Evolutionary conservation across 2,113 vertebrate species (phyloP).

Genomic region (Glaucidium brasilianum): DNA sequence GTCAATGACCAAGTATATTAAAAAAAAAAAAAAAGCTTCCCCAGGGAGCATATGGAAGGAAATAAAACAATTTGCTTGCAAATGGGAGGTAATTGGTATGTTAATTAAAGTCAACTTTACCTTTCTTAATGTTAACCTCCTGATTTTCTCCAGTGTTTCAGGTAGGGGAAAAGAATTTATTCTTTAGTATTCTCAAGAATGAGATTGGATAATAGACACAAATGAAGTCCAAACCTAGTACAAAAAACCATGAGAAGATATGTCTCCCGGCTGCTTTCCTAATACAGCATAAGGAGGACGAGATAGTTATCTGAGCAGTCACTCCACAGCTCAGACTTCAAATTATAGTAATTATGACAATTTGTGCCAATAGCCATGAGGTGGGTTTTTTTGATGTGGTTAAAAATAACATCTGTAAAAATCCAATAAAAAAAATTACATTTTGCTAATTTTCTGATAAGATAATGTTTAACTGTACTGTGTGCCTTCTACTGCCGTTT

Average conservation of each 20-base stretch:
- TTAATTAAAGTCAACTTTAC: slow-evolving; percentile 77
- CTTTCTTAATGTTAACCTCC: slow-evolving; percentile 78
- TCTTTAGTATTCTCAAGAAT: slow-evolving; percentile 75
- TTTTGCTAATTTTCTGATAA: slow-evolving; percentile 87
- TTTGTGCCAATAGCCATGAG: slow-evolving; percentile 82
- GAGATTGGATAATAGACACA: slow-evolving; percentile 77
- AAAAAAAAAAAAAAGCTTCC: slow-evolving; percentile 31
- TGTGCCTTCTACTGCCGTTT: slow-evolving; percentile 69
- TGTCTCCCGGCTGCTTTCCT: slow-evolving; percentile 72
- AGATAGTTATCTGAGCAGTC: slow-evolving; percentile 78
- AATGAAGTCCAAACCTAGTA: slow-evolving; percentile 79
- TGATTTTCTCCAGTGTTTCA: slow-evolving; percentile 77
- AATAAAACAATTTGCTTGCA: slow-evolving; percentile 75
- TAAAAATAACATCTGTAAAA: slow-evolving; percentile 85
- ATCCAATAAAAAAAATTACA: slow-evolving; percentile 82
- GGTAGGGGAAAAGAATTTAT: slow-evolving; percentile 70
- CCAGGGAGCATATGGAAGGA: slow-evolving; percentile 56
- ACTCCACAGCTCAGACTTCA: slow-evolving; percentile 75
- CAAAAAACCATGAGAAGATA: slow-evolving; percentile 68
- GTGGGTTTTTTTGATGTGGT: slow-evolving; percentile 82
- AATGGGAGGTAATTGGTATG: slow-evolving; percentile 77
- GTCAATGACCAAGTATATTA: background rate
- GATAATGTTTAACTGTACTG: slow-evolving; percentile 75
- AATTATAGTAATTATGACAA: slow-evolving; percentile 85
- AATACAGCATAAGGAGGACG: slow-evolving; percentile 51